These are phyloP conservation scores for Furcifer pardalis DNA, from an alignment of 2,797 vertebrate species.

Conservation along the genomic window DNA sequence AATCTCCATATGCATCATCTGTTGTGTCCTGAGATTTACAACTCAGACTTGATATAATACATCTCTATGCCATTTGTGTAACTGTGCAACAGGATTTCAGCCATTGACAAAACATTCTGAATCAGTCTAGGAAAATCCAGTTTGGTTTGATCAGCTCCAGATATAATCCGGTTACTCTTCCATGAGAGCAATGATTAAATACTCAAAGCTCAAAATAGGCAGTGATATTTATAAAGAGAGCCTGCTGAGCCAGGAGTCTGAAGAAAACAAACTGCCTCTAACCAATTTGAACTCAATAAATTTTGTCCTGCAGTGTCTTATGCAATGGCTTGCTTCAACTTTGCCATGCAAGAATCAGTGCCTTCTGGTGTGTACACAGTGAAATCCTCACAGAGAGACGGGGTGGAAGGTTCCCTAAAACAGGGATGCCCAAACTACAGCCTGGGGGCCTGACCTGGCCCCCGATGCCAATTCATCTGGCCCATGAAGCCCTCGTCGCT, in stretches of 20 bases:
- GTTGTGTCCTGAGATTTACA: no score
- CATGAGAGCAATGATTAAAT: slow-evolving; percentile 14
- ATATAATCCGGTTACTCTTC: slow-evolving; percentile 27
- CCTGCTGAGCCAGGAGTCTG: rapidly evolving
- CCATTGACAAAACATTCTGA: rapidly evolving
- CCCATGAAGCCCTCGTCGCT: no score
- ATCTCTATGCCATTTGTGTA: no score
- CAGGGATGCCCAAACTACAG: no score
- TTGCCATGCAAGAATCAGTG: neutral
- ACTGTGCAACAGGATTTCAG: no score
- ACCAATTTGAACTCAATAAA: neutral
- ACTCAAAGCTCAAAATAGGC: slow-evolving; percentile 20
- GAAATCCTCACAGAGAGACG: neutral
- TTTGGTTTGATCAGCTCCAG: neutral
- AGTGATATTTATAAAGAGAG: neutral
- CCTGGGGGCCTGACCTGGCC: no score
- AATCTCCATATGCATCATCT: no score
- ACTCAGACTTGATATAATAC: no score
- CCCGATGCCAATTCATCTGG: no score
- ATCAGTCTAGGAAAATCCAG: neutral
- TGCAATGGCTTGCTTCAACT: neutral
- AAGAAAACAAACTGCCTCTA: rapidly evolving
- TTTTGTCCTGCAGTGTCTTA: neutral
- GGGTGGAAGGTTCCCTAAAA: neutral
- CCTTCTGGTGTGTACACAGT: neutral